A percentile compares a stretch with the other conserved stretches of the same genome.
Conservation (phyloP, 1,140 invertebrate genomes). For the Mercenaria mercenaria region DNA sequence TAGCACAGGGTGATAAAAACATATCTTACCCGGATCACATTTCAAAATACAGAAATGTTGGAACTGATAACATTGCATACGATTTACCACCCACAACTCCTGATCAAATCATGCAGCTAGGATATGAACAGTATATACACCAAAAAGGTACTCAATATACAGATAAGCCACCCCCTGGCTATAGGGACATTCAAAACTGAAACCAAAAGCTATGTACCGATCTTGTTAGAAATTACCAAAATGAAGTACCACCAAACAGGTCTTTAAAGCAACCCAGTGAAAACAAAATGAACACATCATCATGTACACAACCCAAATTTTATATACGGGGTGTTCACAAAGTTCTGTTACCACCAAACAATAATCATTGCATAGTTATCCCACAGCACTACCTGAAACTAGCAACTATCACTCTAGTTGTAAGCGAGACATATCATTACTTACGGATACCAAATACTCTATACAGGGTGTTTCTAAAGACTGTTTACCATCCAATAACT, state of each 20-base stretch:
- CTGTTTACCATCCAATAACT: too few relatives aligned
- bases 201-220: background rate
- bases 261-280: background rate
- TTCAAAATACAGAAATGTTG: background rate
- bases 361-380: background rate
- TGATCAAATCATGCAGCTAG: background rate
- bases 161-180: too few relatives aligned
- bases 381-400: too few relatives aligned
- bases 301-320: background rate
- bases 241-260: background rate
- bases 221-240: background rate
- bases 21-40: background rate
- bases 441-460: too few relatives aligned
- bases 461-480: too few relatives aligned
- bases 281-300: background rate
- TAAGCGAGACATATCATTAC: too few relatives aligned
- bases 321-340: background rate
- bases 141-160: too few relatives aligned
- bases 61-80: background rate
- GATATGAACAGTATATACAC: background rate
- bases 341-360: background rate
- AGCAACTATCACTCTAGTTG: too few relatives aligned
- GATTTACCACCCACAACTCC: background rate
- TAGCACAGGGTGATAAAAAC: background rate
- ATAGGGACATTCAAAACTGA: background rate